Evolutionary conservation across 2,797 vertebrate genomes (phyloP).

Genomic region (Triplophysa bombifrons): DNA sequence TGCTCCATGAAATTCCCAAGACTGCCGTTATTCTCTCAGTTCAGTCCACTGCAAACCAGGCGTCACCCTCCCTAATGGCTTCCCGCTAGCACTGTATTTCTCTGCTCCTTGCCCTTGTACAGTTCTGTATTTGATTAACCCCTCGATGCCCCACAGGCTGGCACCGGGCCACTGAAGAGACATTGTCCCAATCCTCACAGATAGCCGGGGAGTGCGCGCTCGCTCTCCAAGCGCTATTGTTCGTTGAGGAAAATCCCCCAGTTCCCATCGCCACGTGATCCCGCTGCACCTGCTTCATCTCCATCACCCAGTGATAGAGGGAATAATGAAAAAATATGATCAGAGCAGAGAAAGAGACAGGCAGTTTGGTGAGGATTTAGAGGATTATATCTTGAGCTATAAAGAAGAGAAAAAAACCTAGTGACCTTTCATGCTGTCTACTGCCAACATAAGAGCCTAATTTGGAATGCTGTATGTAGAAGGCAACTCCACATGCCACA

Average conservation of each 20-base stretch:
- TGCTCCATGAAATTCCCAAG: slow-evolving; percentile 43
- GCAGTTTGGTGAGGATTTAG: slow-evolving; percentile 48
- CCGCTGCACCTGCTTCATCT: slow-evolving; percentile 26
- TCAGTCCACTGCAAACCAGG: slow-evolving; percentile 34
- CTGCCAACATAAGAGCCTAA: neutral
- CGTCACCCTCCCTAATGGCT: slow-evolving; percentile 36
- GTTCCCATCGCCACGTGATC: slow-evolving; percentile 10
- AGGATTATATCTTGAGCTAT: slow-evolving; percentile 44
- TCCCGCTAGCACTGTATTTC: slow-evolving; percentile 41
- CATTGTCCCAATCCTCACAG: slow-evolving; percentile 37
- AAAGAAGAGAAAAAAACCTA: slow-evolving; percentile 17
- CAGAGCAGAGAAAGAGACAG: neutral
- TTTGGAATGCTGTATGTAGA: neutral
- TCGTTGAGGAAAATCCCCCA: slow-evolving; percentile 35
- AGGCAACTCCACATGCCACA: neutral
- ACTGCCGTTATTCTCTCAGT: slow-evolving; percentile 25
- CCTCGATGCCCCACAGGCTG: slow-evolving; percentile 29
- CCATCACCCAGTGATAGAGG: slow-evolving; percentile 1
- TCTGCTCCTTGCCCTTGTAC: slow-evolving; percentile 35
- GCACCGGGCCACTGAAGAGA: slow-evolving; percentile 24
- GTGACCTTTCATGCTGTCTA: neutral
- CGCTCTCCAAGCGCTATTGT: slow-evolving; percentile 15
- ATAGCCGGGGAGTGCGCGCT: slow-evolving; percentile 10
- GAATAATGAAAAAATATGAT: slow-evolving; percentile 34
- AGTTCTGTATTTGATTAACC: slow-evolving; percentile 48